Conservation (phyloP, 2,113 vertebrate genomes). For the Brevimyrus niger region DNA sequence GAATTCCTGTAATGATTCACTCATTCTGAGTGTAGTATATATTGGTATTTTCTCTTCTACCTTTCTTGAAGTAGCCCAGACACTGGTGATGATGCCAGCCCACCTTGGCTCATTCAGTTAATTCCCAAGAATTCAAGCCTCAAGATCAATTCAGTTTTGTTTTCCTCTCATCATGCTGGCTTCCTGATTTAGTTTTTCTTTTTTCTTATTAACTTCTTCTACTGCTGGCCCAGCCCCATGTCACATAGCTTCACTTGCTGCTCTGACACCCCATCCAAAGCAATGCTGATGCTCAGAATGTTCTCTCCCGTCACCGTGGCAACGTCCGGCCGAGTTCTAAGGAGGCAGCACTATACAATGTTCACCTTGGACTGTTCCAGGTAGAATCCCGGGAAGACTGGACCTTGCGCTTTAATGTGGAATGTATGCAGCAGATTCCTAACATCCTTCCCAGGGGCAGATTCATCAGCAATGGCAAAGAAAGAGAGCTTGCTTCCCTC, state of each 20-base stretch:
- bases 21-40: not conserved
- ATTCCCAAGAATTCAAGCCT: not conserved
- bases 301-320: not conserved
- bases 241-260: not conserved
- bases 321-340: not conserved
- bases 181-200: not conserved
- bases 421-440: slow-evolving; percentile 10
- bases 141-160: not conserved
- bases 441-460: not conserved
- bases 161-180: not conserved
- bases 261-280: not conserved
- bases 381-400: slow-evolving; percentile 22
- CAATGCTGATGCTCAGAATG: not conserved
- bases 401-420: slow-evolving; percentile 19
- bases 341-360: not conserved
- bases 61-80: not conserved
- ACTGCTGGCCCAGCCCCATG: not conserved
- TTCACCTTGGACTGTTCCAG: slow-evolving; percentile 17
- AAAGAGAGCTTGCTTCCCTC: slow-evolving; percentile 16
- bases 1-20: not conserved
- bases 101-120: not conserved
- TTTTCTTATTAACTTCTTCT: not conserved
- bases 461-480: not conserved
- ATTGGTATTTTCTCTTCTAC: not conserved
- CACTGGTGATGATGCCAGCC: not conserved